phyloP scores from a whole-genome alignment of 2,888 invertebrate species.

The Odontothrips loti region DNA sequence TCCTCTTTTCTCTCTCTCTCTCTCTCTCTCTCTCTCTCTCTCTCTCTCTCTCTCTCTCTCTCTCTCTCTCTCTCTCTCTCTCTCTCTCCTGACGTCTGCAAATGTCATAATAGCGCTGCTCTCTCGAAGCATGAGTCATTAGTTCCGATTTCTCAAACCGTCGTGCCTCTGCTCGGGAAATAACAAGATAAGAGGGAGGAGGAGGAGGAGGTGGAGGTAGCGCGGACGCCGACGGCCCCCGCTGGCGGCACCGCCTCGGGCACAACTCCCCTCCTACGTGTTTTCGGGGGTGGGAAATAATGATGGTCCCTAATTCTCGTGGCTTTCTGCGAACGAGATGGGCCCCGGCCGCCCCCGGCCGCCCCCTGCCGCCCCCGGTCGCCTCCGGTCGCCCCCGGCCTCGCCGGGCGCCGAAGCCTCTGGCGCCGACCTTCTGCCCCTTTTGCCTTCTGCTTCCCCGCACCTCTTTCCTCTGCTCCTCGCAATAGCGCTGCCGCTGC shows the following conservation, averaged over 20 bases:
- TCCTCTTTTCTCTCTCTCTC: background rate
- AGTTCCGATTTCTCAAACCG: constrained; percentile 7
- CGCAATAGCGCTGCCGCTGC: background rate
- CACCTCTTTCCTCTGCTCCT: background rate
- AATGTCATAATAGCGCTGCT: constrained; percentile 8
- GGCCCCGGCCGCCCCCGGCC: background rate
- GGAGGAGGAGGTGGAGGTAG: background rate
- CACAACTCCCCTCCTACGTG: background rate
- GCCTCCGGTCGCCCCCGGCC: background rate
- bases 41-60: too few species aligned
- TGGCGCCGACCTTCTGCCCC: too few species aligned
- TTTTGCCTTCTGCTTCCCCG: background rate
- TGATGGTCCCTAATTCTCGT: background rate
- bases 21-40: background rate
- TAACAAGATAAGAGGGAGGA: background rate
- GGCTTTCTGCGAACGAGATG: background rate
- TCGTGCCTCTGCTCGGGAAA: background rate
- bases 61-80: too few species aligned
- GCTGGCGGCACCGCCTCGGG: background rate
- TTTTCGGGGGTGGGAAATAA: background rate
- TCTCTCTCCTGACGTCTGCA: background rate
- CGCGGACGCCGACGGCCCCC: background rate
- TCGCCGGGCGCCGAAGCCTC: too few species aligned
- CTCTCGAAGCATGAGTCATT: constrained; percentile 13
- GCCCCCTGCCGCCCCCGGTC: background rate